Base-by-base conservation (phyloP, 2,113 vertebrate species). In the Henicopernis longicauda region DNA sequence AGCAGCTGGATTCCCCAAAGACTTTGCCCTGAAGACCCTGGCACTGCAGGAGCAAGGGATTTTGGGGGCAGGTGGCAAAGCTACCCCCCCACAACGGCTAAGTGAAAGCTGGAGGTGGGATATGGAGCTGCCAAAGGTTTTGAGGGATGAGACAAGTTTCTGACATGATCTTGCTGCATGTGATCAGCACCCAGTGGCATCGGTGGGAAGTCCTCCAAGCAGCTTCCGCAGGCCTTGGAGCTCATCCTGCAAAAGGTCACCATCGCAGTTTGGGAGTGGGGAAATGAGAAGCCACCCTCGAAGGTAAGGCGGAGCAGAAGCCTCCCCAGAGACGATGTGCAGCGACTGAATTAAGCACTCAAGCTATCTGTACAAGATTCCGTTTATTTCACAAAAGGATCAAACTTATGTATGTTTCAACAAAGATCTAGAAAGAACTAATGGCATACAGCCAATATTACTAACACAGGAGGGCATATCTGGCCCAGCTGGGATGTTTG, bases 301-400 rank as follows among this genome's bases (percentile, higher is more conserved):
- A 79, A 70, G 38, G 57, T 27, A 29, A 36, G 1, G 3, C 1
- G 0, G 50, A 73, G n/a, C 44, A 83, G 82, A 66, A 86, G 31
- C 20, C 4, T 23, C 21, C 9, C 11, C 23, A 25, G 34, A 63
- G 44, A 42, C 0, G 0, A 42, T 1, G 0, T 52, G 50, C 8
- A 3, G 50, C 1, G 3, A 52, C 50, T 52, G 50, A 52, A 52
- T 52, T 26, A 52, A 26, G 14, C 8, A 5, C 50, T 52, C 50
- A 9, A 52, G 25, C 50, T 52, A 52, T 52, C 50, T 15, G 14
- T 52, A 26, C 50, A 26, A 52, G 50, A 26, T 52, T 52, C 50
- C 3, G 5, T 52, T 52, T 52, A 52, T 52, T 52, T 52, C 50
- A 52, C 50, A 52, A 52, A 26, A 52, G 50, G 50, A 52, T 52